A percentile compares a stretch with the other conserved stretches of the same genome.
phyloP scores from a whole-genome alignment of 2,113 vertebrate genomes.

The Tenebrosternarchus preto region DNA sequence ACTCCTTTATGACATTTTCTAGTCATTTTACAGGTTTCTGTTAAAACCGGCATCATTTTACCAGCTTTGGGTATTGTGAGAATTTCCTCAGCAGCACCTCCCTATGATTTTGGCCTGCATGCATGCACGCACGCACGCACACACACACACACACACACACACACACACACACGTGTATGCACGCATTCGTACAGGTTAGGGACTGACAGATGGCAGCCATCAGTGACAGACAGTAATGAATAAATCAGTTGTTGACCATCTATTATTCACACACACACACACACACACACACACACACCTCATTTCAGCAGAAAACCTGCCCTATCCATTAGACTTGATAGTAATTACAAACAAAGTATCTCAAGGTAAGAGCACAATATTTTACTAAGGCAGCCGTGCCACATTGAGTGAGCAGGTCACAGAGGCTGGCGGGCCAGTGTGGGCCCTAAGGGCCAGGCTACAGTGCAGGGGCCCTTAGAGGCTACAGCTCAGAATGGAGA shows the following conservation, averaged over 20 bases:
- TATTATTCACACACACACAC: conserved; percentile 71
- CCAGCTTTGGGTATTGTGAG: too few relatives aligned
- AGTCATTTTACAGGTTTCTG: too few relatives aligned
- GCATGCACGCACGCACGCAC: conserved; percentile 10
- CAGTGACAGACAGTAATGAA: conserved; percentile 66
- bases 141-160: neutral
- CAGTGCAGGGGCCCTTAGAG: too few relatives aligned
- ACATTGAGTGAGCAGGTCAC: neutral
- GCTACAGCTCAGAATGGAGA: neutral
- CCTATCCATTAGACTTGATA: neutral
- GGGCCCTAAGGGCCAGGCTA: too few relatives aligned
- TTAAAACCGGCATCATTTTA: too few relatives aligned
- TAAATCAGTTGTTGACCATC: conserved; percentile 72
- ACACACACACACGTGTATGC: neutral
- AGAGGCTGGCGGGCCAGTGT: too few relatives aligned
- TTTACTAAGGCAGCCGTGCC: neutral
- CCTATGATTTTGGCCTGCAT: neutral
- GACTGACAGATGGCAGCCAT: conserved; percentile 60
- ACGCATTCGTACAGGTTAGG: conserved; percentile 25
- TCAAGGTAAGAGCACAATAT: neutral
- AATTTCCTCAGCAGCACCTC: too few relatives aligned
- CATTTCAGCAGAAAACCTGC: neutral
- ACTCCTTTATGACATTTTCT: neutral
- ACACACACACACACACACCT: conserved; percentile 33
- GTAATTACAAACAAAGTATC: neutral